Percentiles rank a stretch among this genome's conserved stretches.
Conservation (phyloP, 2,113 vertebrate genomes). For the Struthio camelus region DNA sequence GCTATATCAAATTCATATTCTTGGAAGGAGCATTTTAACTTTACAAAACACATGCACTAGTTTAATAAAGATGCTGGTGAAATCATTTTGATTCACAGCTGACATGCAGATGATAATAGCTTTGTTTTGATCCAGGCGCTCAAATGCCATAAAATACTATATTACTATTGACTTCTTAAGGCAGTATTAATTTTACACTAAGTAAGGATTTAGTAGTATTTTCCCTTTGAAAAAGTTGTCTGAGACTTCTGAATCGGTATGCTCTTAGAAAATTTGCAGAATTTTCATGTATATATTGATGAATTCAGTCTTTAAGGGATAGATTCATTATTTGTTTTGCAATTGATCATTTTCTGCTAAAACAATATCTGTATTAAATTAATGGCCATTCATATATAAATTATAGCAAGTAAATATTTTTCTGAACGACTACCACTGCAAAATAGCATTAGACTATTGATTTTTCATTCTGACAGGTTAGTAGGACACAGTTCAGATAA, state of each 20-base stretch:
- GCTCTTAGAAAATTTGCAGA: neutral
- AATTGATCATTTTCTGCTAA: conserved; percentile 48
- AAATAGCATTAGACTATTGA: conserved; percentile 44
- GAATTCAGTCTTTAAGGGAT: neutral
- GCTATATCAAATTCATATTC: neutral
- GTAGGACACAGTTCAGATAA: conserved; percentile 8
- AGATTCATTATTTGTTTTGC: neutral
- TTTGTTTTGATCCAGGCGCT: neutral
- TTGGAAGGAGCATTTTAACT: neutral
- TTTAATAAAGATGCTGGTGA: neutral
- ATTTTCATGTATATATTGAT: neutral
- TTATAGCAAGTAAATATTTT: conserved; percentile 28
- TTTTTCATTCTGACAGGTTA: conserved; percentile 68
- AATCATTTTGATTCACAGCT: neutral
- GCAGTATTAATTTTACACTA: neutral
- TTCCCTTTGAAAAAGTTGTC: neutral
- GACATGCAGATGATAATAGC: neutral
- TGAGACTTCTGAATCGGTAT: neutral
- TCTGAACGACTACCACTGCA: conserved; percentile 27
- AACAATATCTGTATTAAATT: conserved; percentile 45
- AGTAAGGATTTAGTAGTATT: neutral
- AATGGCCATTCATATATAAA: conserved; percentile 44
- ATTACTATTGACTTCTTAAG: neutral
- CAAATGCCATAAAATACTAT: neutral
- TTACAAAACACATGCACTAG: neutral